Conservation (phyloP, 2,888 invertebrate genomes). For the Eupeodes luniger region DNA sequence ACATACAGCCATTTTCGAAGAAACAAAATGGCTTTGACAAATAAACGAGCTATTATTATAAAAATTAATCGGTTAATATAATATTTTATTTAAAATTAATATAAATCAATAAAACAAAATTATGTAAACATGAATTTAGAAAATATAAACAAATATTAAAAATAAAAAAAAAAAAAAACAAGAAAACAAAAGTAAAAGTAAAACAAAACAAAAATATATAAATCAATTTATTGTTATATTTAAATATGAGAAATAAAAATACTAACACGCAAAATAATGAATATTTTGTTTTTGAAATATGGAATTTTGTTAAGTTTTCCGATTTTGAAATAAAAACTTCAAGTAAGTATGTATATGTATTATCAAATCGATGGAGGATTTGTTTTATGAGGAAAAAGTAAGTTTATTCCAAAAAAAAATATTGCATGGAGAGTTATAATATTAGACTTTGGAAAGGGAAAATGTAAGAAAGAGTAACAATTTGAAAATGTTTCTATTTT, state of each 20-base stretch:
- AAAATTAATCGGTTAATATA: slow-evolving; percentile 61
- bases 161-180: slow-evolving; percentile 53
- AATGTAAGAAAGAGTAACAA: too few relatives aligned
- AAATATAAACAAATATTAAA: slow-evolving; percentile 64
- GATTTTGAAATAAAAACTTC: too few relatives aligned
- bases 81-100: slow-evolving; percentile 62
- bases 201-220: slow-evolving; percentile 70
- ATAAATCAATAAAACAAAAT: slow-evolving; percentile 47
- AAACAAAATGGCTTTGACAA: slow-evolving; percentile 53
- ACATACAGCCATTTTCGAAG: slow-evolving; percentile 40
- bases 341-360: too few relatives aligned
- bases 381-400: too few relatives aligned
- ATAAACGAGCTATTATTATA: slow-evolving; percentile 69
- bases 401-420: too few relatives aligned
- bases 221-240: slow-evolving; percentile 77
- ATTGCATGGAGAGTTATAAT: too few relatives aligned
- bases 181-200: slow-evolving; percentile 53
- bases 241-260: slow-evolving; percentile 78
- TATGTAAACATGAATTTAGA: slow-evolving; percentile 77
- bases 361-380: too few relatives aligned
- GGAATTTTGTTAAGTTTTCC: background rate
- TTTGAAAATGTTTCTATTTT: too few relatives aligned
- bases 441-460: too few relatives aligned
- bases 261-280: slow-evolving; percentile 75
- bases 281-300: background rate